Percentiles rank a stretch among this genome's conserved stretches.
Evolutionary conservation across 1,140 invertebrate genomes (phyloP).

Genomic region (Drosophila repletoides): DNA sequence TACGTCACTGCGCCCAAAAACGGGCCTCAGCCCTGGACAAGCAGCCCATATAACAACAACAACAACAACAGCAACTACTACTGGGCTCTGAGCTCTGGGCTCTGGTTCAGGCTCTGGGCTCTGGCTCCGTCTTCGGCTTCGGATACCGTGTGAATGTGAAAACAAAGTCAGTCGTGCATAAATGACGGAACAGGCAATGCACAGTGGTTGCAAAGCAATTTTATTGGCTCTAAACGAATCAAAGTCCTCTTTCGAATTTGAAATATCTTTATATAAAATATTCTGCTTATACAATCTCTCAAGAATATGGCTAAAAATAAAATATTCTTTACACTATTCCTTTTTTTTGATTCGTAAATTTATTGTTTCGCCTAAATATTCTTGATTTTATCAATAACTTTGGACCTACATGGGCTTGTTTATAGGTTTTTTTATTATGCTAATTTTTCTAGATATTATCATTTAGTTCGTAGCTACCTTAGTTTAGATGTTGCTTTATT

Average conservation of each 20-base stretch:
- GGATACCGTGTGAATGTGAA: constrained; percentile 79
- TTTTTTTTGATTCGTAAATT: background rate
- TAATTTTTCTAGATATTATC: too few species aligned
- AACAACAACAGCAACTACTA: constrained; percentile 62
- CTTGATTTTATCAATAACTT: background rate
- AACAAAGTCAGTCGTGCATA: constrained; percentile 81
- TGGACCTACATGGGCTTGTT: too few species aligned
- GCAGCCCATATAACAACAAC: constrained; percentile 32
- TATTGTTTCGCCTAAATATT: background rate
- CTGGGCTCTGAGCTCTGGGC: constrained; percentile 49
- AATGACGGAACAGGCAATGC: constrained; percentile 67
- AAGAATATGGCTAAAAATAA: too few species aligned
- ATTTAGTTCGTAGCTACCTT: too few species aligned
- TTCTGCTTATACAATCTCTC: too few species aligned
- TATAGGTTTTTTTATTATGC: background rate
- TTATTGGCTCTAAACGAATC: background rate
- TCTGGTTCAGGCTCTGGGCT: constrained; percentile 29
- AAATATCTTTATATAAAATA: background rate
- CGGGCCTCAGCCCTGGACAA: constrained; percentile 35
- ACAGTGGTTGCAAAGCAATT: constrained; percentile 38
- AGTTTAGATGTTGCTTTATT: background rate
- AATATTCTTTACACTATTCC: background rate
- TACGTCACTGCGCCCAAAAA: constrained; percentile 58
- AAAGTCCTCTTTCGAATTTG: background rate
- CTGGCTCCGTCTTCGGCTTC: constrained; percentile 41